Conservation (phyloP, 2,888 invertebrate genomes). For the Orthonevra nobilis region DNA sequence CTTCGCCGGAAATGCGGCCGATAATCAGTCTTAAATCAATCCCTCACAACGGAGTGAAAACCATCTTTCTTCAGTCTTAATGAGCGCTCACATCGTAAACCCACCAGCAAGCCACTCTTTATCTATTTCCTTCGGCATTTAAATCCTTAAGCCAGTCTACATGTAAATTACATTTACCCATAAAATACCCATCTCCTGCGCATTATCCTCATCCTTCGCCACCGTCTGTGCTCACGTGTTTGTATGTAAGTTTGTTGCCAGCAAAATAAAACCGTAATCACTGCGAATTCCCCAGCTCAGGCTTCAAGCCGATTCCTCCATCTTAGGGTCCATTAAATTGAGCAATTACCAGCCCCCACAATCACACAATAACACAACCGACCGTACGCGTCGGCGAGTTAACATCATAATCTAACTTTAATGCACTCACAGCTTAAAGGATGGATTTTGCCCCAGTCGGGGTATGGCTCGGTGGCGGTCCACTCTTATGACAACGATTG, state of each 20-base stretch:
- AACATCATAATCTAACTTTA: slow-evolving; percentile 70
- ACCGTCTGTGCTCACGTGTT: no score
- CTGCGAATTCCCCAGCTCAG: slow-evolving; percentile 56
- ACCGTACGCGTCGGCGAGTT: slow-evolving; percentile 63
- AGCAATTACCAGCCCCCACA: slow-evolving; percentile 71
- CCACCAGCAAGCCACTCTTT: slow-evolving; percentile 40
- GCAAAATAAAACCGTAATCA: slow-evolving; percentile 59
- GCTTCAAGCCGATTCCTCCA: slow-evolving; percentile 57
- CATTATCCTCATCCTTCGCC: slow-evolving; percentile 39
- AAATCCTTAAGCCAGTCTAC: slow-evolving; percentile 42
- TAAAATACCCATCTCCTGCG: slow-evolving; percentile 58
- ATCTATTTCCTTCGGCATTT: slow-evolving; percentile 38
- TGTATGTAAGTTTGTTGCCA: no score
- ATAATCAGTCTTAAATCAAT: slow-evolving; percentile 47
- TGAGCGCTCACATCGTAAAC: slow-evolving; percentile 36
- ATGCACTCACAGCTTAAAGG: slow-evolving; percentile 63
- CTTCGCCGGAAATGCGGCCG: slow-evolving; percentile 43
- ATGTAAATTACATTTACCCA: slow-evolving; percentile 55
- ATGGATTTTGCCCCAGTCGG: slow-evolving; percentile 45
- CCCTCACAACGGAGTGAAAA: slow-evolving; percentile 12
- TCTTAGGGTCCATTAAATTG: slow-evolving; percentile 69
- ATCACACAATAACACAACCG: slow-evolving; percentile 63
- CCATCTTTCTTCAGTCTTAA: slow-evolving; percentile 27
- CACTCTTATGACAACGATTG: slow-evolving; percentile 21
- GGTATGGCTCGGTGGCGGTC: background rate